Conservation (phyloP, 23 tunicate species). For the Botrylloides violaceus region DNA sequence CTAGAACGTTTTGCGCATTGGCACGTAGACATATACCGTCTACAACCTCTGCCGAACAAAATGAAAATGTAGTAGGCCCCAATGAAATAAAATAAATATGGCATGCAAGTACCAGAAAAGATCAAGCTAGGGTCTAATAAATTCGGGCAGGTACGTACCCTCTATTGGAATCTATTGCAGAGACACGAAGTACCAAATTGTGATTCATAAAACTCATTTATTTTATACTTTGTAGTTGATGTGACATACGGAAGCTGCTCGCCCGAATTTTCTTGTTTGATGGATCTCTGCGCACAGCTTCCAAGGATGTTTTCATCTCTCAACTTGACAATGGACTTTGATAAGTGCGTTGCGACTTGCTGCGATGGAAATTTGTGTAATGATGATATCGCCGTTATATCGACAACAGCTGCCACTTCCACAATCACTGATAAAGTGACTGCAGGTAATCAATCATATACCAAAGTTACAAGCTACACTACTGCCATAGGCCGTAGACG, state of each 20-base stretch:
- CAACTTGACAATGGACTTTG: background rate
- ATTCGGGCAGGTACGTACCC: no score
- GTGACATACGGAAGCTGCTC: background rate
- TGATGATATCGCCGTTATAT: background rate
- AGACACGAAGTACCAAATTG: no score
- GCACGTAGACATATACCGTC: no score
- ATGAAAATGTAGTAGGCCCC: no score
- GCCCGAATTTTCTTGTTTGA: background rate
- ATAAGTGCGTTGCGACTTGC: background rate
- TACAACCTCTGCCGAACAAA: no score
- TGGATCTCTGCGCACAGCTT: background rate
- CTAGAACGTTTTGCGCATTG: no score
- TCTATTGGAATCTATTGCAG: no score
- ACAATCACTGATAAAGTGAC: background rate
- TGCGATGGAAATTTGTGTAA: background rate
- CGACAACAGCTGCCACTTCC: background rate
- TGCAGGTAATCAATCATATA: background rate
- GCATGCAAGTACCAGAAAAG: no score
- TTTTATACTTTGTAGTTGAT: background rate
- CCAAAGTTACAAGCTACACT: no score
- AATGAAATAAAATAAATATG: no score
- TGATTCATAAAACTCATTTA: background rate
- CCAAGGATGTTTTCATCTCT: background rate
- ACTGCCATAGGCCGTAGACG: no score
- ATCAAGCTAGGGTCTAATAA: no score